phyloP scores from a whole-genome alignment of 2,888 invertebrate species.

The Ferrisia virgata region DNA sequence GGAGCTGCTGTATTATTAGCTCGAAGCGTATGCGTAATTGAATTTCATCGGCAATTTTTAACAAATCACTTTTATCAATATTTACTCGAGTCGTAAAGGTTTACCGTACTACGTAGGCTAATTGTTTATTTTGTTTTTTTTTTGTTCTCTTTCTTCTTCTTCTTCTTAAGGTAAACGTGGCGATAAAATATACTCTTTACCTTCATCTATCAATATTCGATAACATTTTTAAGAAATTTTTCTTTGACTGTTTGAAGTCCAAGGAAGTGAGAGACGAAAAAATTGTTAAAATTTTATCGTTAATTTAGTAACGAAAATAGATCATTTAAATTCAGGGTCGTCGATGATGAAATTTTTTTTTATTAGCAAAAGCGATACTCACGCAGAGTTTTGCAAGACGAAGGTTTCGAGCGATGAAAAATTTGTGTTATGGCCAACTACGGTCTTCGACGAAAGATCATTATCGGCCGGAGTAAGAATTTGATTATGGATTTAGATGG shows the following conservation, averaged over 20 bases:
- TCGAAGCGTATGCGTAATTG: not conserved
- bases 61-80: not conserved
- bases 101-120: not conserved
- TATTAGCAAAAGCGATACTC: not conserved
- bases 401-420: not conserved
- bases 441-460: not conserved
- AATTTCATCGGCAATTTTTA: not conserved
- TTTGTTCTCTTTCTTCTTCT: not conserved
- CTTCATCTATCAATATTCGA: not conserved
- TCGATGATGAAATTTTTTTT: not conserved
- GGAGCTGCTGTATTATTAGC: not conserved
- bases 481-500: not conserved
- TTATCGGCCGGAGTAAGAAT: not conserved
- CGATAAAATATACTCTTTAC: not conserved
- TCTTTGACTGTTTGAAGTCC: not conserved
- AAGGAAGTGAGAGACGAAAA: not conserved
- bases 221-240: not conserved
- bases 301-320: conserved; percentile 1
- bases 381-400: not conserved
- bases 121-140: not conserved
- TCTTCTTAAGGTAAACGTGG: not conserved
- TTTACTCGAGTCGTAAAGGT: not conserved
- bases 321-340: not conserved
- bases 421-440: not conserved
- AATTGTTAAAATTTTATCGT: not conserved